Base-by-base conservation (phyloP, 2,113 vertebrate genomes). In the Rousettus leschenaultii region DNA sequence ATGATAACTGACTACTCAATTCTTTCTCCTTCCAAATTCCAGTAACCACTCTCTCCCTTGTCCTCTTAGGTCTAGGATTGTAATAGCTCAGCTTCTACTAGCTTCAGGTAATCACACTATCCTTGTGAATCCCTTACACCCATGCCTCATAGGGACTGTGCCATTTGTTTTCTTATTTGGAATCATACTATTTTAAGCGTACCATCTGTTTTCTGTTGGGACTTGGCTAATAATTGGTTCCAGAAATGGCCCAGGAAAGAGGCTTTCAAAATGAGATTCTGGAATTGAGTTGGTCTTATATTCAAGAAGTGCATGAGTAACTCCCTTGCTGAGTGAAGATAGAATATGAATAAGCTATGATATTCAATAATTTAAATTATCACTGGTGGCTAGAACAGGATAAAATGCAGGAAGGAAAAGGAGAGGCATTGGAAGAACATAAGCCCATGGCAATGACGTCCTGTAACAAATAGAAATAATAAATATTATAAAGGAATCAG, bases 121-220 rank as follows among this genome's bases (percentile, higher is more conserved):
- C 45, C 66, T 66, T 77, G 11, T 71, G 78, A 77, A 45, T 71
- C 13, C 16, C 26, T 70, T n/a, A 63, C 7, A 89, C 51, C 28
- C 35, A 89, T 6, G 40, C 40, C 78, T 89, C 73, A 38, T 82
- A 77, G 63, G 80, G 38, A 70, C 22, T 65, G 70, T 85, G 43
- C 66, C 73, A 75, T 80, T 22, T 89, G 51, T 65, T 68, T 94
- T 59, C 63, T 66, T 94, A 38, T 77, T 40, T 86, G 73, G n/a
- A 78, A 92, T 86, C 22, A 63, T 51, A 35, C 10, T 86, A 21
- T 92, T 85, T 86, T 91, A 28, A 89, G n/a, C 22, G 45, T 45
- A n/a, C 70, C 61, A 75, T 70, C 73, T 86, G 78, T 89, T 89
- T 96, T 92, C 87, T 86, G 24, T 70, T 78, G 66, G 73, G 43